Evolutionary conservation across 2,113 vertebrate species (phyloP).

Genomic region (human): GRCh38 chr4:113056501-113057000

Average conservation of each 20-base stretch:
- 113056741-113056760: not conserved
- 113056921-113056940: slow-evolving; percentile 13
- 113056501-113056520: not conserved
- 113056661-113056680: not conserved
- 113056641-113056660: not conserved
- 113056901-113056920: slow-evolving; percentile 38
- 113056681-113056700: not conserved
- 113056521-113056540: not conserved
- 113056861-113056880: not conserved
- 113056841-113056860: not conserved
- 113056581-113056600: not conserved
- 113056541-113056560: fast-evolving
- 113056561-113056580: not conserved
- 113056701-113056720: not conserved
- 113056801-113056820: not conserved
- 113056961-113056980: slow-evolving; percentile 34
- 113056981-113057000: not conserved
- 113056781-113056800: not conserved
- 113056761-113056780: not conserved
- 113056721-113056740: not conserved
- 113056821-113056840: not conserved
- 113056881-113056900: not conserved
- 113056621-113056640: not conserved
- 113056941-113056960: slow-evolving; percentile 47
- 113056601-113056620: not conserved